A percentile compares a stretch with the other conserved stretches of the same genome.
Conservation (phyloP, 2,888 invertebrate genomes). For the Rhimphoctona megacephalus region DNA sequence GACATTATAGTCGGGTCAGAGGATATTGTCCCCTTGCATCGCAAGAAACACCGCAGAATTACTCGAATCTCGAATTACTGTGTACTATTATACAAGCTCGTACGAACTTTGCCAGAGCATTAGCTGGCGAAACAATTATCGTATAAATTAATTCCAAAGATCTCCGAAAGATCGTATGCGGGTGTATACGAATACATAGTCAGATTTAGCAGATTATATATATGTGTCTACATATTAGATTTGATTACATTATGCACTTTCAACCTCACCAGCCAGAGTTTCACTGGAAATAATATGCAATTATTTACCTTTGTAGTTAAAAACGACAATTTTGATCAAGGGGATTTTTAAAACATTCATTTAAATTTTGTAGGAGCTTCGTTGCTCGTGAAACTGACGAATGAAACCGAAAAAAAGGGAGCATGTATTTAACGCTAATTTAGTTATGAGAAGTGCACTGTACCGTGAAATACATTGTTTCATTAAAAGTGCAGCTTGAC, state of each 20-base stretch:
- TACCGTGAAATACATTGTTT: constrained; percentile 4
- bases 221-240: neutral
- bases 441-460: constrained; percentile 2
- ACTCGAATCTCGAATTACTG: constrained; percentile 44
- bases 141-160: constrained; percentile 43
- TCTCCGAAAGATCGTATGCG: neutral
- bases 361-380: neutral
- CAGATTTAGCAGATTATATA: neutral
- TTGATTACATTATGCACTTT: neutral
- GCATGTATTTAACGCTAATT: constrained; percentile 13
- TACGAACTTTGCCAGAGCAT: constrained; percentile 13
- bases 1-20: constrained; percentile 14
- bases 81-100: constrained; percentile 26
- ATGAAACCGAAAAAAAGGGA: neutral
- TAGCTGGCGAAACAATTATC: constrained; percentile 49
- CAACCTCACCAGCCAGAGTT: neutral
- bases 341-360: neutral
- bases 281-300: neutral
- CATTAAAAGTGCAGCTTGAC: neutral
- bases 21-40: constrained; percentile 23
- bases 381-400: neutral
- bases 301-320: neutral
- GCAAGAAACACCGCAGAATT: constrained; percentile 43
- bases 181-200: neutral
- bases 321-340: neutral